A percentile compares a stretch with the other conserved stretches of the same genome.
phyloP scores from a whole-genome alignment of 2,888 invertebrate species.

The Melinaea marsaeus region DNA sequence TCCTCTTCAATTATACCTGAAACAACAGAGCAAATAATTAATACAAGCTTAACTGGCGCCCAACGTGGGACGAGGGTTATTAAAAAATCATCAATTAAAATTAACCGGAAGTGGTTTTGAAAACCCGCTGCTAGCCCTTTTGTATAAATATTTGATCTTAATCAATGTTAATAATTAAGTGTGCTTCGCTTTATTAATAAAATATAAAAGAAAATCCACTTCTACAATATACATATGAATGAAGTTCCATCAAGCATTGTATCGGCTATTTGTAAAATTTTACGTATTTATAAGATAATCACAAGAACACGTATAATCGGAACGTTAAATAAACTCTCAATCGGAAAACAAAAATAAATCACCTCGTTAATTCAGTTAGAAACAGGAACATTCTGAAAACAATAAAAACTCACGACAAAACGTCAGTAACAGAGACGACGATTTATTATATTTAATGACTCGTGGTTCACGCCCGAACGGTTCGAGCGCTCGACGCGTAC shows the following conservation, averaged over 20 bases:
- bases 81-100: constrained; percentile 19
- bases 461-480: constrained; percentile 41
- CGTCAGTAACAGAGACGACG: constrained; percentile 42
- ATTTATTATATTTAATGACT: constrained; percentile 49
- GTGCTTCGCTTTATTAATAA: too few relatives aligned
- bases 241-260: too few relatives aligned
- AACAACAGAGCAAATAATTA: constrained; percentile 23
- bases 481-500: constrained; percentile 22
- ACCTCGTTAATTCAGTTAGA: neutral
- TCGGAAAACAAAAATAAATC: constrained; percentile 3
- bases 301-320: too few relatives aligned
- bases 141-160: too few relatives aligned
- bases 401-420: constrained; percentile 30
- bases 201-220: too few relatives aligned
- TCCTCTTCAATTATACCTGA: constrained; percentile 21
- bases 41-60: constrained; percentile 15
- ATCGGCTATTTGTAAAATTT: too few relatives aligned
- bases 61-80: constrained; percentile 17
- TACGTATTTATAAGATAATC: too few relatives aligned
- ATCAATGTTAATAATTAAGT: too few relatives aligned
- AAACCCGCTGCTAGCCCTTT: neutral
- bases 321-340: too few relatives aligned
- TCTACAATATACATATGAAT: too few relatives aligned
- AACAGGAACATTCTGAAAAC: constrained; percentile 16
- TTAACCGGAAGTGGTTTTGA: constrained; percentile 16